These are phyloP conservation scores for Pogonophryne albipinna DNA, from an alignment of 2,797 vertebrate species.

Conservation along the genomic window DNA sequence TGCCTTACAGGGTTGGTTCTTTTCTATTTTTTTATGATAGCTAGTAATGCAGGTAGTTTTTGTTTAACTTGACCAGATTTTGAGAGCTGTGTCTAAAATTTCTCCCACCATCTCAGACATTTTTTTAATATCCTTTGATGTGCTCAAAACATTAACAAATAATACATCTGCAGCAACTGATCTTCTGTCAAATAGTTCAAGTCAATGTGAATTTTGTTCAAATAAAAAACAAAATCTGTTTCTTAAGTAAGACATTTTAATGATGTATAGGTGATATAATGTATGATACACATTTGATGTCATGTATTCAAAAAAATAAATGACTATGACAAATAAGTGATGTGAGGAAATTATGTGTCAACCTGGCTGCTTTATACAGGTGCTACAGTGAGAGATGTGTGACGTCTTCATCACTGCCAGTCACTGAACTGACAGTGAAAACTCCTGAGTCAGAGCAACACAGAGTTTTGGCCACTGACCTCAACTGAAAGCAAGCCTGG, in stretches of 20 bases:
- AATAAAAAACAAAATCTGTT: no score
- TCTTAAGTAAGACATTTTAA: no score
- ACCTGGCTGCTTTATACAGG: neutral
- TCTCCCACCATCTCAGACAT: neutral
- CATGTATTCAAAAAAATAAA: no score
- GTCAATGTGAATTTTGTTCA: neutral
- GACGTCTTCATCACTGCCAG: neutral
- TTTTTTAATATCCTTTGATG: neutral
- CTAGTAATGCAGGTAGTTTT: neutral
- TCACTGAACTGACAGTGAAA: conserved; percentile 49
- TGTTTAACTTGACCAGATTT: conserved; percentile 5
- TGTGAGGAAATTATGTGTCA: no score
- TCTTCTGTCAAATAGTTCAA: neutral
- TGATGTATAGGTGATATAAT: no score
- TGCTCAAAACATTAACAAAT: neutral
- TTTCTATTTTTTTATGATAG: neutral
- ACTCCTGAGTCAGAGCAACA: conserved; percentile 49
- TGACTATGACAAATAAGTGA: no score
- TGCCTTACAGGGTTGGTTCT: neutral
- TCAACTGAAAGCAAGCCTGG: conserved; percentile 54
- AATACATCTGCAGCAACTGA: neutral
- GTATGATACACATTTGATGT: no score
- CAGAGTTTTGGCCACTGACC: conserved; percentile 3
- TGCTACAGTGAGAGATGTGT: neutral
- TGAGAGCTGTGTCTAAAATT: neutral